Evolutionary conservation across 2,113 vertebrate genomes (phyloP), one percentile per base, ranked within the genome.

Genomic region (Petroica traversi): DNA sequence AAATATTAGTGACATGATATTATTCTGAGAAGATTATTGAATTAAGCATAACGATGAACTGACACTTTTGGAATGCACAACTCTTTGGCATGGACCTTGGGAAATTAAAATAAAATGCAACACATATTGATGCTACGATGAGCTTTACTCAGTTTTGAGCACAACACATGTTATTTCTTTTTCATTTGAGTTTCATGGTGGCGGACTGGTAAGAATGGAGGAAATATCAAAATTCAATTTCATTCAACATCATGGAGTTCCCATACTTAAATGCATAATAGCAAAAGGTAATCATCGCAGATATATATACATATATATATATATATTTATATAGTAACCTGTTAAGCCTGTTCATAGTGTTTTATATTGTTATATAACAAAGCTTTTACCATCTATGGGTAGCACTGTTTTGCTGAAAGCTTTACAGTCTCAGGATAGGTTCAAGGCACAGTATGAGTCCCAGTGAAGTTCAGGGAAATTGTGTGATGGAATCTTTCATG

Each of bases 41-140:
- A 89, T 81, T 78, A 78, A 93, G 69, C 41, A 51, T 62, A 88
- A 85, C 57, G 54, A 72, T 41, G 71, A 89, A 75, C 31, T 76
- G 76, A 49, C 33, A 62, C 55, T 94, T 95, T 67, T 68, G 51
- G 66, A 94, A 85, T 64, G 55, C 33, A 41, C 28, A 52, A 14
- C 29, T 93, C 36, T 29, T 86, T 68, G 54, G 45, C 71, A 64
- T 48, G 59, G 48, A 92, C 34, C 14, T 52, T 78, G 28, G 46
- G 61, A 94, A 95, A 92, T 73, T 67, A 75, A 92, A 95, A 92
- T 61, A 82, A 72, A 91, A 95, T 82, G 8, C 46, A 72, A 68
- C 75, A 54, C 38, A 45, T 66, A 81, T 15, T 6, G 2, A 66
- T 68, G 46, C 12, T 66, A 79, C 38, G 36, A 92, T 45, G 51